Evolutionary conservation across 2,113 vertebrate species (phyloP), one percentile per base, ranked within the genome.

Genomic region (Hippocampus zosterae): DNA sequence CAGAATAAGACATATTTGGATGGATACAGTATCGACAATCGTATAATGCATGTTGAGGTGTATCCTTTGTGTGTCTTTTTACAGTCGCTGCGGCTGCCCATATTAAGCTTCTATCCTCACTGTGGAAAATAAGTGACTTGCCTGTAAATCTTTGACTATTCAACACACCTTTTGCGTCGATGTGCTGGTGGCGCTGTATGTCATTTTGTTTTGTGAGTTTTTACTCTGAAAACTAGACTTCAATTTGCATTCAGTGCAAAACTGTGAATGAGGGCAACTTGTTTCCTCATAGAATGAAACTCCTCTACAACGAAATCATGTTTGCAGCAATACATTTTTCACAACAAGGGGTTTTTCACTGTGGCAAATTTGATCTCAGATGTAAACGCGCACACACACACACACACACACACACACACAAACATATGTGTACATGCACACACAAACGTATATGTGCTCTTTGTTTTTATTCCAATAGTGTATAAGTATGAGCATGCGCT

Each of bases 101-200:
- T 70, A 69, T 75, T 71, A 68, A 5, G 57, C 41, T 61, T 53
- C 21, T 66, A 8, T 75, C 57, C 56, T 76, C 61, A 75, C 68
- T 37, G 21, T 65, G 55, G 48, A 65, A 55, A 53, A 74, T 42
- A 3, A 57, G 64, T 73, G 53, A 71, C 81, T 74, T 33, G 73
- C 71, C 65, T 75, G 75, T 83, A 61, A 77, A 44, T 63, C 18
- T 66, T 81, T 79, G 50, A 37, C 71, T 18, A 15, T n/a, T 19
- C 29, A 60, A 46, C 23, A 74, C 64, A 74, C 53, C 63, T 65
- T 53, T 41, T 55, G 64, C 29, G 0, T 5, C 23, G 71, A 5
- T 62, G n/a, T 9, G 0, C 33, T 23, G 0, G 44, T 46, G 60
- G 21, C 50, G 27, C 62, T 65, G 69, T 53, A 61, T 25, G 29